A percentile compares a stretch with the other conserved stretches of the same genome.
These are phyloP conservation scores for Oxycera nigricornis DNA, from an alignment of 2,888 invertebrate species.

Conservation along the genomic window DNA sequence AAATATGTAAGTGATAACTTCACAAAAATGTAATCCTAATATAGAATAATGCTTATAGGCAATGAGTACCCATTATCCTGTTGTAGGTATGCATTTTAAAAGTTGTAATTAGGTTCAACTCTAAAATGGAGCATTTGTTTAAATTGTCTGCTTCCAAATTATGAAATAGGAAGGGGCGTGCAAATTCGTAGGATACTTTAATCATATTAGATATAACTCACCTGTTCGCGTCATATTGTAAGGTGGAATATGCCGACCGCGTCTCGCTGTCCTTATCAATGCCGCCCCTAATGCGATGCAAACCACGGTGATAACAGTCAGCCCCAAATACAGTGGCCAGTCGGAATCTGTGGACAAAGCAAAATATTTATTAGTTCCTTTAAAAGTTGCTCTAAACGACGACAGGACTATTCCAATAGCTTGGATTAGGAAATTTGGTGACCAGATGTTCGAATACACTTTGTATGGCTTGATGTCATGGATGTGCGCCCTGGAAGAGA, in stretches of 20 bases:
- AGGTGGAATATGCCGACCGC: slow-evolving; percentile 58
- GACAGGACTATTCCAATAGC: not conserved
- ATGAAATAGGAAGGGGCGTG: no score
- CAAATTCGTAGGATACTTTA: no score
- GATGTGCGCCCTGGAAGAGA: slow-evolving; percentile 24
- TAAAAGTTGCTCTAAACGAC: not conserved
- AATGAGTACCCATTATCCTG: no score
- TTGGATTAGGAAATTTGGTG: slow-evolving; percentile 25
- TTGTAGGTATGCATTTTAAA: no score
- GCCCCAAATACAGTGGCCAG: slow-evolving; percentile 61
- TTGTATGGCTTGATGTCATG: not conserved
- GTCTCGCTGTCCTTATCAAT: slow-evolving; percentile 58
- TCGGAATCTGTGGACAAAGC: slow-evolving; percentile 56
- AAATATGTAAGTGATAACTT: no score
- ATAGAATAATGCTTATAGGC: no score
- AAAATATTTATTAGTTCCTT: not conserved
- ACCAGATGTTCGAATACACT: slow-evolving; percentile 25
- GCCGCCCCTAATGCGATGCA: slow-evolving; percentile 59
- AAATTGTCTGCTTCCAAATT: no score
- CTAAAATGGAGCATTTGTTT: no score
- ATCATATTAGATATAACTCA: no score
- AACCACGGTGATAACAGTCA: slow-evolving; percentile 59
- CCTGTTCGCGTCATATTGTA: slow-evolving; percentile 61
- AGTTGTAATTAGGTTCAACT: no score
- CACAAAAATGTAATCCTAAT: no score